Evolutionary conservation across 2,113 vertebrate species (phyloP).

Genomic region (Odontesthes bonariensis): DNA sequence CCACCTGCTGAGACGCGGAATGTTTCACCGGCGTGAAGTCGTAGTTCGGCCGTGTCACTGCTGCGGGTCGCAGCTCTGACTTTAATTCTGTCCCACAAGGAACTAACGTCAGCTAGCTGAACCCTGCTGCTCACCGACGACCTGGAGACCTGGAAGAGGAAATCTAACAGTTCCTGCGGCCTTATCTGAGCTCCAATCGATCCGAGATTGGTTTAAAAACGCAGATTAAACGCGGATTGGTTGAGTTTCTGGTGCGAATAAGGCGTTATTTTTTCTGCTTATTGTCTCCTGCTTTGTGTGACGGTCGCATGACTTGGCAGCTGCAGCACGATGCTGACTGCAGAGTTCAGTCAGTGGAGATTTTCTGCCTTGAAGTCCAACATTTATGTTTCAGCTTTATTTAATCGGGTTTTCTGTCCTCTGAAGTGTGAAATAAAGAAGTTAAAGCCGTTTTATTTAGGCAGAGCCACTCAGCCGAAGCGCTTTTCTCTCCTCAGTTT

Average conservation of each 20-base stretch:
- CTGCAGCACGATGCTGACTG: constrained; percentile 4
- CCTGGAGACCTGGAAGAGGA: neutral
- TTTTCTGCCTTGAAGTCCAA: neutral
- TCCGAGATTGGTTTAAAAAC: accelerated
- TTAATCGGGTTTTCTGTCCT: neutral
- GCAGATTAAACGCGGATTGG: accelerated
- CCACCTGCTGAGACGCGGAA: accelerated
- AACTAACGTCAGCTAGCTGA: constrained; percentile 51
- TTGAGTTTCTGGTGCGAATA: neutral
- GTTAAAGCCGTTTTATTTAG: neutral
- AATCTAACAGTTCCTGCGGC: accelerated
- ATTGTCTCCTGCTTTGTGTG: constrained; percentile 47
- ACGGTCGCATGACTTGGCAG: constrained; percentile 19
- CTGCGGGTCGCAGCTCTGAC: constrained; percentile 52
- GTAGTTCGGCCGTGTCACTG: neutral
- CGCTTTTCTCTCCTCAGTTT: neutral
- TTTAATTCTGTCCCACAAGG: constrained; percentile 25
- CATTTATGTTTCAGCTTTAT: neutral
- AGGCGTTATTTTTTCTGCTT: neutral
- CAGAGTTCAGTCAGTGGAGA: neutral
- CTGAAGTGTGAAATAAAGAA: neutral
- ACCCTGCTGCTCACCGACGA: constrained; percentile 4
- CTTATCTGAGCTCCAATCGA: accelerated
- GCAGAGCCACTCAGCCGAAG: neutral
- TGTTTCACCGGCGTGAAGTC: neutral